phyloP scores from a whole-genome alignment of 2,797 vertebrate species.

The Perodicticus potto region DNA sequence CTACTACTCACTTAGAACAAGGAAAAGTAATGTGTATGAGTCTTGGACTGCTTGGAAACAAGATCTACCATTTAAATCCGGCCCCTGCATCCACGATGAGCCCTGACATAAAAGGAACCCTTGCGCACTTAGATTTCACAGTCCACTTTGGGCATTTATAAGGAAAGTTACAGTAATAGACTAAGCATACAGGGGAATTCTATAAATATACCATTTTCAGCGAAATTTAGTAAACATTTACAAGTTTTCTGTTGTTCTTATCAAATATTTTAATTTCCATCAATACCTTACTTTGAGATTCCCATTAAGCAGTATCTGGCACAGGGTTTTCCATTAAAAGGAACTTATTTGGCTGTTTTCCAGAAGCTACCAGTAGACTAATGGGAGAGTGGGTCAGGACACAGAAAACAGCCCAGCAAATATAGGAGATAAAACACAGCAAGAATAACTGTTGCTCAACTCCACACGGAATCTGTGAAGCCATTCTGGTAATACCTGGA shows the following conservation, averaged over 20 bases:
- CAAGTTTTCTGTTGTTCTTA: background rate
- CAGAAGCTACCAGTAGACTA: background rate
- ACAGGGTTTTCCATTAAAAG: background rate
- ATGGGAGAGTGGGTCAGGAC: background rate
- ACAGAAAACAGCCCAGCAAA: background rate
- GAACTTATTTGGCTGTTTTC: background rate
- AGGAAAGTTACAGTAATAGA: background rate
- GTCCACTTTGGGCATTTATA: background rate
- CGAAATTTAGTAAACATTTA: slow-evolving; percentile 1
- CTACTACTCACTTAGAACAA: background rate
- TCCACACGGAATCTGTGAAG: background rate
- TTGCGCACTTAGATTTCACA: background rate
- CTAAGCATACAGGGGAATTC: background rate
- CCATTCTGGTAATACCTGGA: background rate
- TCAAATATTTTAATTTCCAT: background rate
- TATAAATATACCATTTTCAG: background rate
- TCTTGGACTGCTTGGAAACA: background rate
- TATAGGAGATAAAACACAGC: background rate
- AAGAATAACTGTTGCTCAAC: background rate
- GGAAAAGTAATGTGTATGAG: background rate
- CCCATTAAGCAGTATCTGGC: background rate
- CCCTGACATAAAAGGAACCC: background rate
- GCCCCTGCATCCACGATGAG: background rate
- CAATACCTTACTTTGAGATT: background rate
- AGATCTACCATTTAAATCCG: background rate